Conservation (phyloP, 2,888 invertebrate genomes). For the Apodemia mormo region DNA sequence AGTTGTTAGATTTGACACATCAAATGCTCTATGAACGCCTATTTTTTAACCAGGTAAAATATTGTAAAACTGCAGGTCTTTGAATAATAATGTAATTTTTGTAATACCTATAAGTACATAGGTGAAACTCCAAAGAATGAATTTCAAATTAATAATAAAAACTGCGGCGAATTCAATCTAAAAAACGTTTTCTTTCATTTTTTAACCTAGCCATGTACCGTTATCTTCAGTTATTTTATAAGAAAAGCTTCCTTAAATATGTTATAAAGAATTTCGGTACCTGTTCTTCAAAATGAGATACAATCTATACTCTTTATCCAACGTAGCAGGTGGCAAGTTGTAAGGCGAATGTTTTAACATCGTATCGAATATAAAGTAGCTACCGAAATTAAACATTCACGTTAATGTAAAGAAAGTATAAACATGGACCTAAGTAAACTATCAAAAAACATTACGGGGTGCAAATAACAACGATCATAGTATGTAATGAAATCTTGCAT, state of each 20-base stretch:
- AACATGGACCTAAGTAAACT: conserved; percentile 65
- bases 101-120: no score
- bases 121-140: neutral
- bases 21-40: no score
- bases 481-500: conserved; percentile 80
- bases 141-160: neutral
- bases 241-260: conserved; percentile 8
- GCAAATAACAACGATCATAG: conserved; percentile 80
- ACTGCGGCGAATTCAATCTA: neutral
- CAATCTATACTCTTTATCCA: conserved; percentile 36
- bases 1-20: no score
- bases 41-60: no score
- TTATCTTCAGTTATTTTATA: neutral
- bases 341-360: conserved; percentile 44
- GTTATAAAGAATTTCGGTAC: conserved; percentile 11
- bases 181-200: neutral
- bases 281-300: conserved; percentile 26
- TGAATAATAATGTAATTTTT: no score
- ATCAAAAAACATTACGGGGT: conserved; percentile 79
- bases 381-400: conserved; percentile 38
- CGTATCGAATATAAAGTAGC: conserved; percentile 34
- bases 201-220: neutral
- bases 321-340: conserved; percentile 55
- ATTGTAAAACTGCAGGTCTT: no score
- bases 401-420: conserved; percentile 39